Percentiles rank a stretch among this genome's conserved stretches.
Conservation (phyloP, 2,797 vertebrate species). For the Lemur catta region DNA sequence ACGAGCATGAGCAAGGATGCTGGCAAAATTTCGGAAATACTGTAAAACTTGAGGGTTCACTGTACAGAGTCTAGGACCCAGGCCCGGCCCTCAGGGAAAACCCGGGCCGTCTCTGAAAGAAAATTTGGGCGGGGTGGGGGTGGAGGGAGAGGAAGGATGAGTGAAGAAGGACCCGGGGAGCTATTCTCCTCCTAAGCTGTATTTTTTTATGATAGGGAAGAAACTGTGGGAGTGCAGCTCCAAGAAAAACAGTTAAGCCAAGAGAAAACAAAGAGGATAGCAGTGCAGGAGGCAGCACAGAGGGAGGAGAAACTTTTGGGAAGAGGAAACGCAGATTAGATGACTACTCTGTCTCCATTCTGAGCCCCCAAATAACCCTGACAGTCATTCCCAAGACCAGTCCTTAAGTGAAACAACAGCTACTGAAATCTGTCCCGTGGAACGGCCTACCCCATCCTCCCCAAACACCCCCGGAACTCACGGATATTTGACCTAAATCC, state of each 20-base stretch:
- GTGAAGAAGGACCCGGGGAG: not conserved
- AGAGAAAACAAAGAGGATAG: not conserved
- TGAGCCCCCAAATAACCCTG: not conserved
- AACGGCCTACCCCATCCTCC: not conserved
- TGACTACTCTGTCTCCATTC: not conserved
- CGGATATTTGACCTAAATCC: not conserved
- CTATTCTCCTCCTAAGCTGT: too few species aligned
- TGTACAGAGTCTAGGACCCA: fast-evolving
- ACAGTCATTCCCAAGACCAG: not conserved
- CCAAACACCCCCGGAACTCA: not conserved
- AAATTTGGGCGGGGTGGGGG: not conserved
- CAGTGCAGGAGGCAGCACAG: not conserved
- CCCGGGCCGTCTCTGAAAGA: too few species aligned
- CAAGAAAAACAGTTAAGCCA: not conserved
- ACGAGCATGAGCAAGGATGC: fast-evolving
- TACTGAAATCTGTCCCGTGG: not conserved
- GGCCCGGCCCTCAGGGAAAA: not conserved
- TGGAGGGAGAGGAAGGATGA: not conserved
- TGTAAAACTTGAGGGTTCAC: not conserved
- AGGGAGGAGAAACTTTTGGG: not conserved
- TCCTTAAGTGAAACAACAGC: not conserved
- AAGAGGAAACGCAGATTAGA: not conserved
- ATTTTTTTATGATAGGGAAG: not conserved
- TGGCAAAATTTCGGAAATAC: fast-evolving
- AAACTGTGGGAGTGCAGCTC: not conserved